phyloP scores from a whole-genome alignment of 1,140 invertebrate species.

The Helicorthomorpha holstii region DNA sequence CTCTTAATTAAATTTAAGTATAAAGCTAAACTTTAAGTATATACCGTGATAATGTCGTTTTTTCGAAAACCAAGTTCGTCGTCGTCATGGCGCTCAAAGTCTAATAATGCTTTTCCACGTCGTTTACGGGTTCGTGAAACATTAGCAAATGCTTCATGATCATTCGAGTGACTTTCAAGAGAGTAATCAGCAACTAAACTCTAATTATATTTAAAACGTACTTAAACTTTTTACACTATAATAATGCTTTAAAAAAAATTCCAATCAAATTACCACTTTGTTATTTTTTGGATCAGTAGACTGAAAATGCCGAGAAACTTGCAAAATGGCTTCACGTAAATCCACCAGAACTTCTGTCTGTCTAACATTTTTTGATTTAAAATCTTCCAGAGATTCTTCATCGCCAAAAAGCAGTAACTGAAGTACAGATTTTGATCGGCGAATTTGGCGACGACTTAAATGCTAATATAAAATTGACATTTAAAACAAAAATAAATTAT shows the following conservation, averaged over 20 bases:
- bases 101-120: conserved; percentile 84
- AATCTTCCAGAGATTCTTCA: conserved; percentile 51
- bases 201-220: conserved; percentile 15
- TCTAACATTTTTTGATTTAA: conserved; percentile 90
- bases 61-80: conserved; percentile 96
- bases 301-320: conserved; percentile 76
- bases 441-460: conserved; percentile 56
- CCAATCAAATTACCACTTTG: conserved; percentile 20
- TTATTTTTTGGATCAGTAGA: conserved; percentile 53
- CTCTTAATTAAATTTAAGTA: background rate
- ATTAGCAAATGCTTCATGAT: conserved; percentile 86
- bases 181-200: conserved; percentile 76
- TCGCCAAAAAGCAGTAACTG: conserved; percentile 75
- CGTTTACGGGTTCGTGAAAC: conserved; percentile 69
- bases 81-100: conserved; percentile 96
- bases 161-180: conserved; percentile 83
- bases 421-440: conserved; percentile 75
- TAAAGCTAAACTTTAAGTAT: background rate
- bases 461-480: conserved; percentile 18
- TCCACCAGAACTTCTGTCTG: conserved; percentile 93
- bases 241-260: too few relatives aligned
- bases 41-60: conserved; percentile 87
- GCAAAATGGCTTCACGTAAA: conserved; percentile 79
- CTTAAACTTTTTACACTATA: background rate
- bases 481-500: background rate